These are phyloP conservation scores for Blastobasis adustella DNA, from an alignment of 2,888 invertebrate genomes.

Conservation along the genomic window DNA sequence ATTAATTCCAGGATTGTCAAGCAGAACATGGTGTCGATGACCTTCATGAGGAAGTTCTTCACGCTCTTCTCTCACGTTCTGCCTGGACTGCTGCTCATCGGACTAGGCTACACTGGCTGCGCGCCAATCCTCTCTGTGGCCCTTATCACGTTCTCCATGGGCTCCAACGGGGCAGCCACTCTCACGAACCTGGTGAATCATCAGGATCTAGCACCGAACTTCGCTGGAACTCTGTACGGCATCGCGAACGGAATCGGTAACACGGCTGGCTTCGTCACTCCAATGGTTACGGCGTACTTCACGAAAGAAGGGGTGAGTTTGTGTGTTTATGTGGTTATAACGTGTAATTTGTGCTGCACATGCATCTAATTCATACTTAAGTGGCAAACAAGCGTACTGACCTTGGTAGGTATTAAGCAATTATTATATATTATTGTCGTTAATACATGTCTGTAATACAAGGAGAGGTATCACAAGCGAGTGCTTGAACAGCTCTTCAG, in stretches of 20 bases:
- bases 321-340: too few species aligned
- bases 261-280: slow-evolving; percentile 82
- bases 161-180: slow-evolving; percentile 78
- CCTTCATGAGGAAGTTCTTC: slow-evolving; percentile 79
- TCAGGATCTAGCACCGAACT: slow-evolving; percentile 86
- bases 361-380: too few species aligned
- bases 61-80: slow-evolving; percentile 77
- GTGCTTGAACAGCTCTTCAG: too few species aligned
- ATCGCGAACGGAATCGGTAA: slow-evolving; percentile 84
- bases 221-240: slow-evolving; percentile 84
- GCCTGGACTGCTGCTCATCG: slow-evolving; percentile 67
- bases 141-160: slow-evolving; percentile 80
- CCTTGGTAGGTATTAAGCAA: too few species aligned
- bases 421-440: too few species aligned
- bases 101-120: slow-evolving; percentile 76
- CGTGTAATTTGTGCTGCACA: too few species aligned
- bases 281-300: slow-evolving; percentile 80
- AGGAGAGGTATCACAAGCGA: too few species aligned
- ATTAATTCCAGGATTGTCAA: slow-evolving; percentile 54
- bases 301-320: slow-evolving; percentile 72
- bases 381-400: too few species aligned
- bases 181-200: slow-evolving; percentile 77
- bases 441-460: too few species aligned
- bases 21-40: slow-evolving; percentile 58
- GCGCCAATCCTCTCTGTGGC: slow-evolving; percentile 77